Conservation (phyloP, 2,113 vertebrate species). For the Chionomys nivalis region DNA sequence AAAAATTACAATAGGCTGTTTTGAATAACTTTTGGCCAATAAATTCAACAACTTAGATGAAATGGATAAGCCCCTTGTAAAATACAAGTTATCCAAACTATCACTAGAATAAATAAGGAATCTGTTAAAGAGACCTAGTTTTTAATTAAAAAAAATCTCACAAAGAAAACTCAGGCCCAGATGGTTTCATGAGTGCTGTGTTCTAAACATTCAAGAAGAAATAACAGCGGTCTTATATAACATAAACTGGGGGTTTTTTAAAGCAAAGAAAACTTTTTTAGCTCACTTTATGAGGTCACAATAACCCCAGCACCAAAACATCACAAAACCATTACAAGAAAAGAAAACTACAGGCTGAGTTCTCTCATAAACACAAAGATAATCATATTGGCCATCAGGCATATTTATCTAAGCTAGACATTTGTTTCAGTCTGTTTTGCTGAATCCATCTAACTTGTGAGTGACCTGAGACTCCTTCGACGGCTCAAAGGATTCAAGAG, state of each 20-base stretch:
- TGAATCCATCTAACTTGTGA: slow-evolving; percentile 31
- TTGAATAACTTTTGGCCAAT: slow-evolving; percentile 20
- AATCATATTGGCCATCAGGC: background rate
- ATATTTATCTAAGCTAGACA: slow-evolving; percentile 3
- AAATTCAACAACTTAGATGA: slow-evolving; percentile 54
- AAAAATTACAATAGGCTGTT: slow-evolving; percentile 32
- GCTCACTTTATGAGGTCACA: slow-evolving; percentile 61
- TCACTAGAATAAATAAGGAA: slow-evolving; percentile 56
- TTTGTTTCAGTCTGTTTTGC: background rate
- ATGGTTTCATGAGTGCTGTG: slow-evolving; percentile 37
- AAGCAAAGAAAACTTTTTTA: slow-evolving; percentile 52
- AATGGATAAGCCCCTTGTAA: slow-evolving; percentile 43
- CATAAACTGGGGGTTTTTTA: slow-evolving; percentile 21
- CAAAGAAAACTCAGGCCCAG: slow-evolving; percentile 29
- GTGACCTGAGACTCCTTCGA: background rate
- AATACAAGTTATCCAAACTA: slow-evolving; percentile 44
- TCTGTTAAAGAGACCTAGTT: slow-evolving; percentile 48
- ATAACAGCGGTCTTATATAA: slow-evolving; percentile 45
- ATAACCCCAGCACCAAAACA: slow-evolving; percentile 47
- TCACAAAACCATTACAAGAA: slow-evolving; percentile 36
- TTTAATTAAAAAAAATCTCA: slow-evolving; percentile 57
- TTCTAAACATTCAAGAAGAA: slow-evolving; percentile 58
- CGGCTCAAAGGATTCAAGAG: background rate
- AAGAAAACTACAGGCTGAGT: slow-evolving; percentile 32
- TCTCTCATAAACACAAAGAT: slow-evolving; percentile 11